Evolutionary conservation across 1,140 invertebrate genomes (phyloP).

Genomic region (Tetramorium simillimum): DNA sequence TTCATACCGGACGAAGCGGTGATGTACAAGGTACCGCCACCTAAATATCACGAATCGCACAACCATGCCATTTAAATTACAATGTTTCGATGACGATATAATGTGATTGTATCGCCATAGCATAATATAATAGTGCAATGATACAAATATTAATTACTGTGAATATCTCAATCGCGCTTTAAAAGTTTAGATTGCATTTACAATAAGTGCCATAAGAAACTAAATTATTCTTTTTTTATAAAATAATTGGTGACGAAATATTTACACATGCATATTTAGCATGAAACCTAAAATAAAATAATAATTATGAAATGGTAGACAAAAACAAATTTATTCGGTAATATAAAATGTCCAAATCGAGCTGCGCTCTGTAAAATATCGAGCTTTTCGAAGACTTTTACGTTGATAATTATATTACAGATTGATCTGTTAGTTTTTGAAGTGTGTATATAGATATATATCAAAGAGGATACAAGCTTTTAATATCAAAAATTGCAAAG

Average conservation of each 20-base stretch:
- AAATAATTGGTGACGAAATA: background rate
- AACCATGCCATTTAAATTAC: constrained; percentile 3
- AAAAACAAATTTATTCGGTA: background rate
- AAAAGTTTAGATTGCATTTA: constrained; percentile 10
- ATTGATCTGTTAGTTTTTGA: constrained; percentile 34
- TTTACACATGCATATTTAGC: background rate
- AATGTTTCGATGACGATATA: constrained; percentile 8
- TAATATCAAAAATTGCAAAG: constrained; percentile 30
- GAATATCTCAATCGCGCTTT: constrained; percentile 1
- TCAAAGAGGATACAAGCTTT: background rate
- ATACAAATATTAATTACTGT: constrained; percentile 3
- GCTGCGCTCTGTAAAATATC: background rate
- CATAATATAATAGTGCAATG: constrained; percentile 17
- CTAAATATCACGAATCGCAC: constrained; percentile 71
- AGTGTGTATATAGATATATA: background rate
- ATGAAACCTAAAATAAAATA: background rate
- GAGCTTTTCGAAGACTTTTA: constrained; percentile 34
- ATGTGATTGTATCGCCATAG: constrained; percentile 3
- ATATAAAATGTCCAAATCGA: constrained; percentile 8
- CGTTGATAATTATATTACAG: constrained; percentile 35
- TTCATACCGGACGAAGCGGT: constrained; percentile 74
- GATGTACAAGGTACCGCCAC: constrained; percentile 75
- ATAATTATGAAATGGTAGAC: background rate
- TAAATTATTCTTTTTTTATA: background rate
- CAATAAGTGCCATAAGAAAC: background rate